phyloP scores from a whole-genome alignment of 2,113 vertebrate species.

The Microcebus tavaratra region DNA sequence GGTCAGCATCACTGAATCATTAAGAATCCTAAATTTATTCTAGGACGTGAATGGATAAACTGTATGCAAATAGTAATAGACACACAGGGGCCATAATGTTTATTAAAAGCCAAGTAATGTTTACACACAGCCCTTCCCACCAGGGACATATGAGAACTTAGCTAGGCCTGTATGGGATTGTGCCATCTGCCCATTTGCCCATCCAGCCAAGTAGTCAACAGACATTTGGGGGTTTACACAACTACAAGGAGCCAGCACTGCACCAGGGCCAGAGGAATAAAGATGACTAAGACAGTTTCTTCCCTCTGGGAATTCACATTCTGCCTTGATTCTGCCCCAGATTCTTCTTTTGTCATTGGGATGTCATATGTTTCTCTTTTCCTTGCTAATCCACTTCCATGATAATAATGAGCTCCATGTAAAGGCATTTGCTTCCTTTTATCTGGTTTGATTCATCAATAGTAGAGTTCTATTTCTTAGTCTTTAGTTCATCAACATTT shows the following conservation, averaged over 20 bases:
- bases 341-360: background rate
- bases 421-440: background rate
- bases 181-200: background rate
- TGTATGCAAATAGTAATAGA: background rate
- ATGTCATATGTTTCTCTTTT: background rate
- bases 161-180: background rate
- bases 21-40: background rate
- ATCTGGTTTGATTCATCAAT: conserved; percentile 10
- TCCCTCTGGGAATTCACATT: background rate
- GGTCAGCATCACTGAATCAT: background rate
- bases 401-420: background rate
- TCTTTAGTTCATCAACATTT: background rate
- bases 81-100: background rate
- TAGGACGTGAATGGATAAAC: background rate
- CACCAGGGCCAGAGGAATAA: background rate
- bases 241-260: background rate
- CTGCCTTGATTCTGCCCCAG: background rate
- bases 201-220: background rate
- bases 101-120: background rate
- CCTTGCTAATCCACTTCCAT: background rate
- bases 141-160: background rate
- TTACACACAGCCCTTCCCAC: background rate
- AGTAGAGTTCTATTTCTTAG: background rate
- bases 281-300: background rate
- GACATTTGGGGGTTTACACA: background rate